These are phyloP conservation scores for Microcebus murinus DNA, from an alignment of 2,113 vertebrate species.

Conservation along the genomic window DNA sequence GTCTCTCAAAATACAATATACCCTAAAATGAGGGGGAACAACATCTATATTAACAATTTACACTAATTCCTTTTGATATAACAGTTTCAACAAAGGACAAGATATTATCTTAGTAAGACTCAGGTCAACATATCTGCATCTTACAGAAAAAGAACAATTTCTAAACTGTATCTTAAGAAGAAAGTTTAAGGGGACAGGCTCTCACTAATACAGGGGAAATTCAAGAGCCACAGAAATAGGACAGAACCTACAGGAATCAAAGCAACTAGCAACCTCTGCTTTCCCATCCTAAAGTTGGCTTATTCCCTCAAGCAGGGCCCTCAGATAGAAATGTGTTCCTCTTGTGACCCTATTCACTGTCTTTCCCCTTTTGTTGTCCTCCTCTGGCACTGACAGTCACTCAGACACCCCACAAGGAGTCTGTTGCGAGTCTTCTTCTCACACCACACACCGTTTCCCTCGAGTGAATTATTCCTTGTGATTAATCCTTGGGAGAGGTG, in stretches of 20 bases:
- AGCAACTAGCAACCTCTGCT: neutral
- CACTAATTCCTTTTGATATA: neutral
- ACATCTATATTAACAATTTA: neutral
- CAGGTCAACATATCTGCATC: neutral
- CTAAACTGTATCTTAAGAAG: neutral
- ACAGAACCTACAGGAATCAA: neutral
- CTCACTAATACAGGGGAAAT: neutral
- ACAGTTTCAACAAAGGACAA: neutral
- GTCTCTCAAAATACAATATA: neutral
- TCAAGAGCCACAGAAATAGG: neutral
- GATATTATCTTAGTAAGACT: neutral
- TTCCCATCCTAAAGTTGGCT: neutral
- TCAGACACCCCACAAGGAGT: neutral
- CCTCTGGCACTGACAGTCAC: rapidly evolving
- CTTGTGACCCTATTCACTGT: neutral
- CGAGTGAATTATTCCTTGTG: slow-evolving; percentile 5
- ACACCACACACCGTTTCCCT: neutral
- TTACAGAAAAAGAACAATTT: neutral
- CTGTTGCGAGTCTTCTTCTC: neutral
- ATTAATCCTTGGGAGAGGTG: slow-evolving; percentile 48
- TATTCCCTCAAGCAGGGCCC: neutral
- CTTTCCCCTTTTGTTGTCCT: neutral
- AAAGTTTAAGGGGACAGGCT: neutral
- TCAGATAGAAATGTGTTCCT: neutral
- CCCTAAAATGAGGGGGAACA: neutral